Evolutionary conservation across 1,140 invertebrate species (phyloP), one percentile per base, ranked within the genome.

Genomic region (Sminthurinus signatus): DNA sequence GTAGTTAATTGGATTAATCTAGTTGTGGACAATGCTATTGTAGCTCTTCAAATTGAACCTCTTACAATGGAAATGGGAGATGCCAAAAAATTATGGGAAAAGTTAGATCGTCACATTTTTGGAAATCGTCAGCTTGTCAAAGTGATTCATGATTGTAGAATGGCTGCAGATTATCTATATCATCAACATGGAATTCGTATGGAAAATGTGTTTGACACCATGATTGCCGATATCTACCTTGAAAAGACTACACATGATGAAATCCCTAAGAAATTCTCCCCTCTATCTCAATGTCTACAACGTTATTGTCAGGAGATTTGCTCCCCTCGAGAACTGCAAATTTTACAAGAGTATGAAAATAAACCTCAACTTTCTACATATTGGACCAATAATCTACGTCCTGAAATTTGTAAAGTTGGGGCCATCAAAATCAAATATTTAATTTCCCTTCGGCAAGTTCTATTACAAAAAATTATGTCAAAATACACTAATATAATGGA

Each of bases 381-480:
- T 42, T 42, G 60, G 55, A 23, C 32, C n/a, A n/a, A 36, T 36
- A 5, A 36, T 36, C 66, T 62, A 29, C 61, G 57, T 15, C 66
- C 61, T 61, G 51, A 64, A 43, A 48, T 27, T 51, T 29, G 64
- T 2, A 64, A 68, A n/a, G 25, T 60, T n/a, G 51, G 57, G 1
- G 66, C 62, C 17, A 32, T 68, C 8, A 68, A 68, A 61, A 61
- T 68, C 1, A 68, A 68, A 44, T 57, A 68, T 32, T 51, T 68
- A 21, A 31, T 68, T n/a, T 50, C 62, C 0, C 36, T 68, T 14
- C 50, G 58, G 4, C 57, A 68, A 46, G 64, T 60, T 28, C 23
- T 61, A 52, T 23, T 64, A 19, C 39, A 44, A 12, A 62, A 28
- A 42, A 48, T 66, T 42, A 39, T 66, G 59, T 54, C 61, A 19